These are phyloP conservation scores for Dendrolimus punctatus DNA, from an alignment of 1,140 invertebrate species.

Conservation along the genomic window DNA sequence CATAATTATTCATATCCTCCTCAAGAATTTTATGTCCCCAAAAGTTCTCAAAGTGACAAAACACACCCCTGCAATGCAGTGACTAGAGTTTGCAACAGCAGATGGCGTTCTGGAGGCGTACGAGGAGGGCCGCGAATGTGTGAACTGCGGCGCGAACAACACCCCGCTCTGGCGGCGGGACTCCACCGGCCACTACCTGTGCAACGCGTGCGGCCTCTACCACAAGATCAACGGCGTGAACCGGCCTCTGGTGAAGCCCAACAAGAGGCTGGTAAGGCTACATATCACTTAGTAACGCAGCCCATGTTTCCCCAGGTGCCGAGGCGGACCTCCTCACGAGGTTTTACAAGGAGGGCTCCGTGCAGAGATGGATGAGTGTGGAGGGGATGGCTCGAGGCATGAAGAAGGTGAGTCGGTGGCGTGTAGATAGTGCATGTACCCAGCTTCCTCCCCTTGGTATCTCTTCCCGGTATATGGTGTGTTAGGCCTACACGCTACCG, in stretches of 20 bases:
- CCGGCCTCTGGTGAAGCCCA: constrained; percentile 89
- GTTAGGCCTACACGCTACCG: constrained; percentile 65
- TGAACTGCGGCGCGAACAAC: constrained; percentile 96
- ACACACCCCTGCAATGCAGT: too few species aligned
- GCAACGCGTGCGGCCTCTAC: constrained; percentile 97
- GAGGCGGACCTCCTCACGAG: constrained; percentile 65
- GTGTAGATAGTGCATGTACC: constrained; percentile 66
- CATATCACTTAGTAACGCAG: constrained; percentile 24
- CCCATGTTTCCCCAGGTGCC: constrained; percentile 54
- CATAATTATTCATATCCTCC: too few species aligned
- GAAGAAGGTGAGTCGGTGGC: constrained; percentile 71
- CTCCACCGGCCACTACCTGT: constrained; percentile 96
- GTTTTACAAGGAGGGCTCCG: constrained; percentile 68
- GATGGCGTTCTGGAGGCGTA: constrained; percentile 87
- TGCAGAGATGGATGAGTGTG: constrained; percentile 65
- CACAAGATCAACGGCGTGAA: constrained; percentile 97
- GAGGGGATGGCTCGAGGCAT: constrained; percentile 67
- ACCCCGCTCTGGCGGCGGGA: constrained; percentile 97
- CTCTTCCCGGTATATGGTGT: constrained; percentile 31
- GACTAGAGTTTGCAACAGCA: constrained; percentile 33
- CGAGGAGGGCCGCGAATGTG: constrained; percentile 93
- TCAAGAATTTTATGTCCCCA: too few species aligned
- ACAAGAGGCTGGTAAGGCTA: constrained; percentile 87
- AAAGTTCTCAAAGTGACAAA: too few species aligned
- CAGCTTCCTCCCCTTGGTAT: constrained; percentile 14